Evolutionary conservation across 2,113 vertebrate genomes (phyloP).

Genomic region (Cariama cristata): DNA sequence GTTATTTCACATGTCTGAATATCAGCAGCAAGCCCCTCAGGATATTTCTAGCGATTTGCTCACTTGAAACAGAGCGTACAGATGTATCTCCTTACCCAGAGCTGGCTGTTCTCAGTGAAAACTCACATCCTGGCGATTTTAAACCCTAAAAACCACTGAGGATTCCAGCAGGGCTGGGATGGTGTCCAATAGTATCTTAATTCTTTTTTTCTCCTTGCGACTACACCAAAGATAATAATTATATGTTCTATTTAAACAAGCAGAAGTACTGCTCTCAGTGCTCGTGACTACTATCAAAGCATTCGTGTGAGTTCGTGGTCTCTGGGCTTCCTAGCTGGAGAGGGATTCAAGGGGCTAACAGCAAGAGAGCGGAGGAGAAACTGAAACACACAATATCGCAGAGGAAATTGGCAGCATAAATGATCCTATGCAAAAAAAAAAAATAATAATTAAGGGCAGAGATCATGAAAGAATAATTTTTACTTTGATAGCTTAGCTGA

Average conservation of each 20-base stretch:
- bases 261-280: background rate
- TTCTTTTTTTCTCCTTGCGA: background rate
- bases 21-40: background rate
- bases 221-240: conserved; percentile 30
- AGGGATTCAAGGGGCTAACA: background rate
- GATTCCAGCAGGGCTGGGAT: background rate
- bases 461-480: background rate
- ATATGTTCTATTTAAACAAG: background rate
- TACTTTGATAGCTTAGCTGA: background rate
- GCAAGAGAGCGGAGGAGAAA: background rate
- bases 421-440: background rate
- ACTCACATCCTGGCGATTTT: conserved; percentile 33
- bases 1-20: background rate
- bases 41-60: background rate
- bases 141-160: background rate
- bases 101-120: background rate
- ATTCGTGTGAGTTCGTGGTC: background rate
- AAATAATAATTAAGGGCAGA: background rate
- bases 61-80: background rate
- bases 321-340: background rate
- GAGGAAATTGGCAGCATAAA: background rate
- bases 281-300: background rate
- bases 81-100: background rate
- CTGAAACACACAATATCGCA: background rate
- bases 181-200: background rate